These are phyloP conservation scores for Chaetodon trifascialis DNA, from an alignment of 2,113 vertebrate species.

Conservation along the genomic window DNA sequence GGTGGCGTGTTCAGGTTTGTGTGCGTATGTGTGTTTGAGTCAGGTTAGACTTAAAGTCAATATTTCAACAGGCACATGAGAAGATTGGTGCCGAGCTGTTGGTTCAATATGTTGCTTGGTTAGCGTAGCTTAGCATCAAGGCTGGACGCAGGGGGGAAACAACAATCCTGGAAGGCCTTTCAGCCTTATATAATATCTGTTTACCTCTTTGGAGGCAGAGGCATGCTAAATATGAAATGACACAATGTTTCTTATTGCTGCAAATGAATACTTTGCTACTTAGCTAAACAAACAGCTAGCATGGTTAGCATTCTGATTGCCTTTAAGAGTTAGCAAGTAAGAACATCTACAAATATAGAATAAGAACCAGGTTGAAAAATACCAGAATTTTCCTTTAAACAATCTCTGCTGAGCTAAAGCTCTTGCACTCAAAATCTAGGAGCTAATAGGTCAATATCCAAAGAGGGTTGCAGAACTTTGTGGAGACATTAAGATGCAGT, in stretches of 20 bases:
- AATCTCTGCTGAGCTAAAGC: neutral
- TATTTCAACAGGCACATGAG: neutral
- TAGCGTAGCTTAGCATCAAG: constrained; percentile 5
- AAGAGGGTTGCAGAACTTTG: neutral
- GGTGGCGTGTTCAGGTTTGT: neutral
- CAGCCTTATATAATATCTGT: neutral
- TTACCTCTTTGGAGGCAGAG: neutral
- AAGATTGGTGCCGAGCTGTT: neutral
- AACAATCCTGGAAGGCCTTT: neutral
- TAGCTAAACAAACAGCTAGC: neutral
- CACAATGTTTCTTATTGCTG: neutral
- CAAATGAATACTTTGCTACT: neutral
- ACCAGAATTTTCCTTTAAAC: neutral
- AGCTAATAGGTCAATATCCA: neutral
- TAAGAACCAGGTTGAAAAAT: neutral
- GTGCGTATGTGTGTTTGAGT: neutral
- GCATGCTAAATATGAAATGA: neutral
- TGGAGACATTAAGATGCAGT: neutral
- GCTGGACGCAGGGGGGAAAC: neutral
- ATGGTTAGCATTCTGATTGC: too few species aligned
- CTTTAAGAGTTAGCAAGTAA: too few species aligned
- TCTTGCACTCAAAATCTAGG: neutral
- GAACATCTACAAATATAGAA: neutral
- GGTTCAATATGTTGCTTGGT: neutral
- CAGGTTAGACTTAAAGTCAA: too few species aligned